Base-by-base conservation (phyloP, 2,797 vertebrate genomes). In the Molothrus aeneus region DNA sequence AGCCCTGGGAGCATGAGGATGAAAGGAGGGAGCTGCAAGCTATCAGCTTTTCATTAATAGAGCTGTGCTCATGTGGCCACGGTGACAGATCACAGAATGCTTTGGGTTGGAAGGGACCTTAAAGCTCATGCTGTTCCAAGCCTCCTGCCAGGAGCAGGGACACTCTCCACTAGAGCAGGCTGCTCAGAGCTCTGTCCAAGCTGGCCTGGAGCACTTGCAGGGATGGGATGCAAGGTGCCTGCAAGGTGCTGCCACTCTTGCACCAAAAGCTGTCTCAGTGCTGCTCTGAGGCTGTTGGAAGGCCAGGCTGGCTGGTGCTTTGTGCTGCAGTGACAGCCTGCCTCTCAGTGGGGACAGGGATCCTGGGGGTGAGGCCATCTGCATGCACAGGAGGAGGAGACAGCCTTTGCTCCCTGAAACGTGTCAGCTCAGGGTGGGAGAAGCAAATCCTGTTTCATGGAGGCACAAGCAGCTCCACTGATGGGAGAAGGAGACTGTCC, bases 301-400 rank as follows among this genome's bases (percentile, higher is more conserved):
- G 47, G 32, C n/a, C 0, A 1, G 38, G 77, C 86, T 93, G 3
- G 2, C 47, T 51, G 74, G 66, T 47, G 85, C 86, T n/a, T 1
- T 5, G 70, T 88, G 68, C 71, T 79, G 86, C 74, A 48, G 81
- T 53, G 59, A 93, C 96, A 96, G 94, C 92, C 93, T 91, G 93
- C 68, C 32, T 73, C 90, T 73, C 95, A 68, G 86, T 50, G 8
- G 86, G 40, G 77, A 63, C 48, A 47, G 70, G 51, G 47, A 47
- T 88, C 65, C 85, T 79, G 93, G 72, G 53, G 66, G 21, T 5
- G 63, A 42, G 86, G 74, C 94, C 95, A 90, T 95, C 94, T 95
- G 93, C n/a, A 59, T 4, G 2, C 54, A 9, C 66, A 72, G 82
- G 50, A 86, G 80, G 86, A 88, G 80, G 86, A 90, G 77, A 63